phyloP scores from a whole-genome alignment of 2,888 invertebrate species.

The Xylota sylvarum region DNA sequence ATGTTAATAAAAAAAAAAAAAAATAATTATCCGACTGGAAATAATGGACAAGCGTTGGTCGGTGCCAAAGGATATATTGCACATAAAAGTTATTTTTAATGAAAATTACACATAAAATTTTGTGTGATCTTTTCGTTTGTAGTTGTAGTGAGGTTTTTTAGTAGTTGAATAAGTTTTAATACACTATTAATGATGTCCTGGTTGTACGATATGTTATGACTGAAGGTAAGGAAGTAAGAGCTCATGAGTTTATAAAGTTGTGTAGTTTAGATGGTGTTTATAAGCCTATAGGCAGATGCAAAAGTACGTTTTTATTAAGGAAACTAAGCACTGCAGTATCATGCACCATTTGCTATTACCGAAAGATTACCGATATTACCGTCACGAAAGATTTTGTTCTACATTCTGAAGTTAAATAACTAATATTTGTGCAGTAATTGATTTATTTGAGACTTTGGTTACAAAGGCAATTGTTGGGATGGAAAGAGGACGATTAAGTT shows the following conservation, averaged over 20 bases:
- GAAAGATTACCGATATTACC: no score
- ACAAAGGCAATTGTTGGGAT: no score
- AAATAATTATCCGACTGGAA: not conserved
- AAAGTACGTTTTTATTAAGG: not conserved
- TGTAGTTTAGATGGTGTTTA: not conserved
- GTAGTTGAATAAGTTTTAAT: not conserved
- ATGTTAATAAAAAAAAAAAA: constrained; percentile 12
- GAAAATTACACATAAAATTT: not conserved
- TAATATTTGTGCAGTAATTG: no score
- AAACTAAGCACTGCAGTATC: no score
- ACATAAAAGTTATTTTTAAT: constrained; percentile 17
- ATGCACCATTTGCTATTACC: no score
- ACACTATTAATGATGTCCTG: not conserved
- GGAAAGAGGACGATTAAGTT: no score
- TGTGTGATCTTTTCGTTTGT: constrained; percentile 5
- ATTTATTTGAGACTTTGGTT: no score
- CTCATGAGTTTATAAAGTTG: not conserved
- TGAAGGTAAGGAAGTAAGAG: not conserved
- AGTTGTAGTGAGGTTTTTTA: not conserved
- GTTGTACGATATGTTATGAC: not conserved
- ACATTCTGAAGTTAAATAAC: no score
- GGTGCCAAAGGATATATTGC: constrained; percentile 8
- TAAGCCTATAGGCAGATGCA: not conserved
- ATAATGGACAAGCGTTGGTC: not conserved
- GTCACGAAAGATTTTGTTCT: no score